Conservation (phyloP, 2,113 vertebrate genomes). For the Gymnarchus niloticus region DNA sequence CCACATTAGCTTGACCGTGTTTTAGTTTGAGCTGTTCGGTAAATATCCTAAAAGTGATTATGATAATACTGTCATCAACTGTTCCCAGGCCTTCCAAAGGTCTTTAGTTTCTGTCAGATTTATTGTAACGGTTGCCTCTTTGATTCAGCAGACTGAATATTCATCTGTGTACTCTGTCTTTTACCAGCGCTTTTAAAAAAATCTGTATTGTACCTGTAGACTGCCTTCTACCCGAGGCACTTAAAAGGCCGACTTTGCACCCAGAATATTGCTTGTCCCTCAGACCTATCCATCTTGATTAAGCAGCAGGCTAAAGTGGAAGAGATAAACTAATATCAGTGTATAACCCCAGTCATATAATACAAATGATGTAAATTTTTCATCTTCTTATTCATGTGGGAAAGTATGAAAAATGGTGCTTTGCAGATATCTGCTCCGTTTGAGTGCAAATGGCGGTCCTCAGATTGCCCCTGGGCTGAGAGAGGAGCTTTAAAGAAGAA, state of each 20-base stretch:
- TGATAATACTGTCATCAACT: not conserved
- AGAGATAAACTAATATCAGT: conserved; percentile 83
- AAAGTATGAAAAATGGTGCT: conserved; percentile 78
- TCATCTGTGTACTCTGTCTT: not conserved
- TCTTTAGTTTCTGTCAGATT: not conserved
- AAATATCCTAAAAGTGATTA: conserved; percentile 4
- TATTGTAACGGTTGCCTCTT: not conserved
- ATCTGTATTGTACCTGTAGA: conserved; percentile 18
- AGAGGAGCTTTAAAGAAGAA: conserved; percentile 35
- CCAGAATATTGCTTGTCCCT: conserved; percentile 72
- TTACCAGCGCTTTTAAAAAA: not conserved
- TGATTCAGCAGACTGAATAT: not conserved
- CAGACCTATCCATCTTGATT: conserved; percentile 72
- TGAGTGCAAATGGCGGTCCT: conserved; percentile 69
- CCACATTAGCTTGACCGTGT: not conserved
- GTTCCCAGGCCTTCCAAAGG: not conserved
- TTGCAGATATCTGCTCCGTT: conserved; percentile 79
- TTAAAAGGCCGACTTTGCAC: conserved; percentile 69
- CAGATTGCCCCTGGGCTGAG: conserved; percentile 73
- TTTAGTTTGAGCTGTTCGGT: not conserved
- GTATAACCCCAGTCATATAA: conserved; percentile 78
- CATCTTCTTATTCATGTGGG: conserved; percentile 79
- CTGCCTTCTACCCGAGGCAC: conserved; percentile 49
- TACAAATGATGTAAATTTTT: conserved; percentile 82
- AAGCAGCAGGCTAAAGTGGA: conserved; percentile 68